Evolutionary conservation across 53 echinoderm and acorn worm genomes (phyloP).

Genomic region (Patiria pectinifera): DNA sequence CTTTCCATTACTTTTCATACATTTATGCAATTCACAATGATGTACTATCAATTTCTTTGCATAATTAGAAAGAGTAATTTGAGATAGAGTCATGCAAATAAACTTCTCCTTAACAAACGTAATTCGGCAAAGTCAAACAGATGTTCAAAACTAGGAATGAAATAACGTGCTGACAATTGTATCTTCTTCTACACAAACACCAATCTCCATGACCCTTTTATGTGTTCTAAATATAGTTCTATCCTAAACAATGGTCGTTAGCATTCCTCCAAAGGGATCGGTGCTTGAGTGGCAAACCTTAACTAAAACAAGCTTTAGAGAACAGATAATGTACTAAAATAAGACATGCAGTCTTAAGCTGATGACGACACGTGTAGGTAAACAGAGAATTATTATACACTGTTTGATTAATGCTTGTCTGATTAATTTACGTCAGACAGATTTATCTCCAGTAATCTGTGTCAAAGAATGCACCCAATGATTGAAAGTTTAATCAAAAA

Average conservation of each 20-base stretch:
- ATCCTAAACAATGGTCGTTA: background rate
- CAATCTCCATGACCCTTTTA: background rate
- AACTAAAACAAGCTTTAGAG: background rate
- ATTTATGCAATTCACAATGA: too few relatives aligned
- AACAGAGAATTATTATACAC: background rate
- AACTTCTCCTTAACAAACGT: background rate
- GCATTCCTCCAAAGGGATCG: slow-evolving; percentile 34
- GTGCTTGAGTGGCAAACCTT: background rate
- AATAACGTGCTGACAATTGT: too few relatives aligned
- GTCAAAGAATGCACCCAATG: slow-evolving; percentile 26
- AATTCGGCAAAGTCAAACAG: background rate
- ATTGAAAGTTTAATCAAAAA: slow-evolving; percentile 34
- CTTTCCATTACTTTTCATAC: too few relatives aligned
- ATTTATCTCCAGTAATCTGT: slow-evolving; percentile 38
- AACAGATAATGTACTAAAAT: slow-evolving; percentile 17
- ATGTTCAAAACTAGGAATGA: background rate
- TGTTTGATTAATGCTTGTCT: slow-evolving; percentile 31
- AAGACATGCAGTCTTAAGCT: slow-evolving; percentile 21
- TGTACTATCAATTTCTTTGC: too few relatives aligned
- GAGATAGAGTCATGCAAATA: too few relatives aligned
- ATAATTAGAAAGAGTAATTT: too few relatives aligned
- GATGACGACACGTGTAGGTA: slow-evolving; percentile 3
- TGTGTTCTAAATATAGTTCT: background rate
- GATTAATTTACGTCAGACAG: slow-evolving; percentile 60
- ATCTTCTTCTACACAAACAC: too few relatives aligned